Evolutionary conservation across 1,140 invertebrate species (phyloP), one percentile per base, ranked within the genome.

Genomic region (Camponotus floridanus): DNA sequence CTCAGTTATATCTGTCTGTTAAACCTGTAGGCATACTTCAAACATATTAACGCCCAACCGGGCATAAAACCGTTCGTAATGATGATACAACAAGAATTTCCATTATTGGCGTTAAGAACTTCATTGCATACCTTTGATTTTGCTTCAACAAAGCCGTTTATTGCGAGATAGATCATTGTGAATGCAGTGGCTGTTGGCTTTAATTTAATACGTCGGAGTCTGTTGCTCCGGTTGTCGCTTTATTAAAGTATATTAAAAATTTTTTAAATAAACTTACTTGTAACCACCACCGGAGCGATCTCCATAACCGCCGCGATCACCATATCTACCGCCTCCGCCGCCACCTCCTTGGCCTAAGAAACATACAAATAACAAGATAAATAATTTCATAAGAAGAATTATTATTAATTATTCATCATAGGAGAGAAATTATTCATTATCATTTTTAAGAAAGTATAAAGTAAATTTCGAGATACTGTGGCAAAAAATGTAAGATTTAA

Each of bases 11-110:
- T 93, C 92, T 94, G 94, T 95, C 94, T 92, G 94, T 95, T 94
- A 95, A 95, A 95, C 94, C 94, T 95, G 95, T 93, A 95, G 95
- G 94, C 95, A 95, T 94, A 95, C 94, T 95, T 95, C 78, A 95
- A 95, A 95, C 91, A 95, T 92, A 95, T 95, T 95, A 95, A 95
- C 91, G 88, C 92, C 85, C 94, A 86, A 93, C 89, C 45, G 89
- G 92, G 92, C 92, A 94, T 89, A 90, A 94, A 90, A 92, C 91
- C 87, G 92, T 55, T 92, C 92, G 80, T 80, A 93, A 93, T 85
- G 74, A 90, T 78, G 85, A 88, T 73, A 80, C 74, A 91, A 93
- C 91, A 93, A 92, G 42, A 87, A 31, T 88, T 91, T 90, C 88
- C 68, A 91, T 87, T 83, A 88, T 45, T 87, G 67, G 86, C 61